Evolutionary conservation across 2,113 vertebrate species (phyloP).

Genomic region (Sylvia atricapilla): DNA sequence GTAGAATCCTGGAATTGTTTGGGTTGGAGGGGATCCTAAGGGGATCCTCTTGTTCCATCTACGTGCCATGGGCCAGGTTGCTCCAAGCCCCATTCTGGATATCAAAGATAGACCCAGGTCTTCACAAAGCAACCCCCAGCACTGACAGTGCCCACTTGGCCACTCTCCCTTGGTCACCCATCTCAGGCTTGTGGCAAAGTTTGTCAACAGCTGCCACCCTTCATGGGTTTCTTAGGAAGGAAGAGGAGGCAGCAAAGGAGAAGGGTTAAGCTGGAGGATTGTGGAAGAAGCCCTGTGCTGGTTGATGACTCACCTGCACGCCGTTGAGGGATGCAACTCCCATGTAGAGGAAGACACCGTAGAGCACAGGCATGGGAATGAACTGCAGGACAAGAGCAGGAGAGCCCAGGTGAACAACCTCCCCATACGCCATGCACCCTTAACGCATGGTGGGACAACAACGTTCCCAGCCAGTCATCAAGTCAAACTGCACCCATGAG

Average conservation of each 20-base stretch:
- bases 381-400: constrained; percentile 61
- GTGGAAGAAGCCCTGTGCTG: background rate
- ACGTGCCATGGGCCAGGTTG: background rate
- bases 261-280: background rate
- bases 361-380: constrained; percentile 85
- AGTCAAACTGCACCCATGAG: accelerated
- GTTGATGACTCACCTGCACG: constrained; percentile 74
- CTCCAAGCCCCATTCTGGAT: background rate
- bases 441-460: accelerated
- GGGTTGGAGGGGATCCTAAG: background rate
- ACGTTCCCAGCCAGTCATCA: accelerated
- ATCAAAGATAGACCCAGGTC: background rate
- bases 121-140: accelerated
- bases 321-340: constrained; percentile 82
- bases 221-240: background rate
- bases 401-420: background rate
- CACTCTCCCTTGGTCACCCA: background rate
- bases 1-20: background rate
- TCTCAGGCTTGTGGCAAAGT: background rate
- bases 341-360: constrained; percentile 85
- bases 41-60: background rate
- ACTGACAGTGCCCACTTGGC: background rate
- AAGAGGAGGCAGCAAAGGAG: background rate
- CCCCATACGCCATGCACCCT: accelerated
- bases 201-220: background rate